Conservation (phyloP, 2,888 invertebrate species). For the Drosophila mettleri region DNA sequence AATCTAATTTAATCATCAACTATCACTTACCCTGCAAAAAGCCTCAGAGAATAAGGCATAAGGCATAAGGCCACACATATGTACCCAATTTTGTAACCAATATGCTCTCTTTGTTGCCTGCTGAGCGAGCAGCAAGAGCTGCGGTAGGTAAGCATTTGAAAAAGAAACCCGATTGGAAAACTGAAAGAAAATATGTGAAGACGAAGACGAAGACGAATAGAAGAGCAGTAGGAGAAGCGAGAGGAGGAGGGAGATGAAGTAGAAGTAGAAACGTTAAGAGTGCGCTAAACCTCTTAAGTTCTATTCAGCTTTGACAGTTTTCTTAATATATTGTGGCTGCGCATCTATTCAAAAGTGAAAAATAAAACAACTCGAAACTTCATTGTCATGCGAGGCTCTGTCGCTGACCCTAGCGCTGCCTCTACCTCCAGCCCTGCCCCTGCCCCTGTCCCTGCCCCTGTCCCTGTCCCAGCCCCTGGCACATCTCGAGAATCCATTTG, state of each 20-base stretch:
- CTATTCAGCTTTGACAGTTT: conserved; percentile 80
- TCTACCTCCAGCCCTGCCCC: too few species aligned
- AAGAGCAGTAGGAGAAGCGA: conserved; percentile 25
- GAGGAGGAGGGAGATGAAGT: conserved; percentile 26
- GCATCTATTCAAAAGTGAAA: conserved; percentile 48
- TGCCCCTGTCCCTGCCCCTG: conserved; percentile 6
- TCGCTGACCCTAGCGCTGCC: too few species aligned
- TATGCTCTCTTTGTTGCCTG: background rate
- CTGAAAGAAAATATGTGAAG: conserved; percentile 21
- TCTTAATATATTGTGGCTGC: conserved; percentile 74
- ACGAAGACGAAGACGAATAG: background rate
- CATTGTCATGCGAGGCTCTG: conserved; percentile 52
- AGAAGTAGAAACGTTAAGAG: conserved; percentile 54
- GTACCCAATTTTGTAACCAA: background rate
- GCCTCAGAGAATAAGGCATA: too few species aligned
- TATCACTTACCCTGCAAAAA: too few species aligned
- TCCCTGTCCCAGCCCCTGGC: conserved; percentile 4
- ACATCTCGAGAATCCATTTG: conserved; percentile 64
- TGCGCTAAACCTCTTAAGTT: conserved; percentile 81
- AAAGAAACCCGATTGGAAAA: conserved; percentile 25
- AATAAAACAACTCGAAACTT: conserved; percentile 43
- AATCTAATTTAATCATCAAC: too few species aligned
- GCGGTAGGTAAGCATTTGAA: conserved; percentile 66
- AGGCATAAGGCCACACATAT: too few species aligned
- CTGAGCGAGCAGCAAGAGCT: conserved; percentile 18